Percentiles rank a stretch among this genome's conserved stretches.
phyloP scores from a whole-genome alignment of 2,888 invertebrate species.

The Agriopis marginaria region DNA sequence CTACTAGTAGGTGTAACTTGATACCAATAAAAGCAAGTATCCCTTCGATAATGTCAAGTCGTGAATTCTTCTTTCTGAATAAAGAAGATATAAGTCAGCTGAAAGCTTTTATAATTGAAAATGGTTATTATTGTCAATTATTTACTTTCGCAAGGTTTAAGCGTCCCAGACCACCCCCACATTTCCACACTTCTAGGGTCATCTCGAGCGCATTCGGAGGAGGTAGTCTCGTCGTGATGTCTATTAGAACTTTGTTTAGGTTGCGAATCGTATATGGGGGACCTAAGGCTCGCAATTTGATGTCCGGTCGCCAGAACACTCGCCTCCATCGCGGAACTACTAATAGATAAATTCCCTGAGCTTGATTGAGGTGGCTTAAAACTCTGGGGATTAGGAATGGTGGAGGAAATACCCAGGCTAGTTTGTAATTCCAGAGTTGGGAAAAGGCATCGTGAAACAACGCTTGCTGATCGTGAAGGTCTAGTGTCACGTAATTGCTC shows the following conservation, averaged over 20 bases:
- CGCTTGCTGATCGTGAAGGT: background rate
- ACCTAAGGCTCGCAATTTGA: background rate
- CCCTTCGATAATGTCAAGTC: no score
- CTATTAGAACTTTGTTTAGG: background rate
- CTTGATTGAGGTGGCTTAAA: background rate
- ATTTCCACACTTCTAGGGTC: background rate
- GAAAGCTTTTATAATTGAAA: no score
- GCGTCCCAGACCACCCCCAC: background rate
- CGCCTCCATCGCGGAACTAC: background rate
- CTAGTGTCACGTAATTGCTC: background rate
- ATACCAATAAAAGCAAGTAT: no score
- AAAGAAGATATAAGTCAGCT: no score
- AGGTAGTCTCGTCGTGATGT: no score
- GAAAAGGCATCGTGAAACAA: background rate
- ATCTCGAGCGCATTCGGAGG: background rate
- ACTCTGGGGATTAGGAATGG: slow-evolving; percentile 1
- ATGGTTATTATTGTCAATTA: no score
- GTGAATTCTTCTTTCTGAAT: no score
- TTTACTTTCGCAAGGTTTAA: no score
- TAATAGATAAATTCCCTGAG: background rate
- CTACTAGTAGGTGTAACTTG: no score
- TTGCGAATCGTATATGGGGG: background rate
- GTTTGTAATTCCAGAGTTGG: background rate
- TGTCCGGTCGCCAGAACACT: background rate
- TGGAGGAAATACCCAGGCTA: slow-evolving; percentile 2